Evolutionary conservation across 2,888 invertebrate species (phyloP), one percentile per base, ranked within the genome.

Genomic region (Dione vanillae): DNA sequence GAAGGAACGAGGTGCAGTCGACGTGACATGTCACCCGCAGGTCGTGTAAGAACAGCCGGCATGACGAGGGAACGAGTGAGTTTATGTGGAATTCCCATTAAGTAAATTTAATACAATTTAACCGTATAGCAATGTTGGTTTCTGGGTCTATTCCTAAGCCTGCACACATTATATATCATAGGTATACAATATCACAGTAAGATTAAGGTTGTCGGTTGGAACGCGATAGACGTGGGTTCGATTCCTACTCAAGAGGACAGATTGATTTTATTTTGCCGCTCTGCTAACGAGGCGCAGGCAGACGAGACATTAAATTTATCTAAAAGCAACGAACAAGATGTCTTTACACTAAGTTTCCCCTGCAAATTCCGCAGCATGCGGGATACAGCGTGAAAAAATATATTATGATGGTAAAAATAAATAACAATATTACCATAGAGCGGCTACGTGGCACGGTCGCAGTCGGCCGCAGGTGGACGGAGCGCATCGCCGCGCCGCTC

Each of bases 401-500:
- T 35, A 43, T 8, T 16, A 59, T 61, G n/a, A 61, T 1, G 14
- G 19, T 11, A 43, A 43, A 40, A 11, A 43, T 8, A 12, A 52
- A 11, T 27, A 20, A 8, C 11, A 14, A 40, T 0, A 49, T 49
- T 58, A 43, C 66, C 19, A 45, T 62, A 76, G 74, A 75, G 75
- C 72, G 90, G 88, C 41, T 90, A 88, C 82, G 89, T 87, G 96
- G 96, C 96, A 85, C 95, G 97, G 78, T 97, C 97, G 82, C 97
- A 97, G 90, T 97, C 97, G 70, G 97, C 97, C 70, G 97, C 97
- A 71, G 97, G 97, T 54, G 90, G 87, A 69, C 94, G 96, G 80
- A 97, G 97, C 87, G 97, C 96, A 92, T 97, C 97, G 79, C 97
- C 97, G 77, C 95, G 96, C 72, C 95, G 97, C 81, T 97, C 97